Conservation (phyloP, 2,113 vertebrate genomes). For the Eleginops maclovinus region DNA sequence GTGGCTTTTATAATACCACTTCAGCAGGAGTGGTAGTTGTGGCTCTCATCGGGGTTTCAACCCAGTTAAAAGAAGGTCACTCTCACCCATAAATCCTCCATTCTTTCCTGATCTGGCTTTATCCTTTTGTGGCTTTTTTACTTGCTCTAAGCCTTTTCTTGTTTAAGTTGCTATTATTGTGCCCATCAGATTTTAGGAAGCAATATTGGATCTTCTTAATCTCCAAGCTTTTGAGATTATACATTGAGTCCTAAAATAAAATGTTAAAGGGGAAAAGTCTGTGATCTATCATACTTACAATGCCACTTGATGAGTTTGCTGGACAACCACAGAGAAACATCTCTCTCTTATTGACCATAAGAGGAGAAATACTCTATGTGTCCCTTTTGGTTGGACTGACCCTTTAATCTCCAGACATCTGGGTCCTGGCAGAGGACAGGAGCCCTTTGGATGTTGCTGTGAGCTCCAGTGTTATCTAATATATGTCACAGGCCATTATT, state of each 20-base stretch:
- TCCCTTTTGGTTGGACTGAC: conserved; percentile 15
- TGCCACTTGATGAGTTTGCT: not conserved
- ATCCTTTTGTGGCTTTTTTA: not conserved
- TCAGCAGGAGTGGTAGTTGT: conserved; percentile 9
- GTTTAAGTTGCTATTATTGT: not conserved
- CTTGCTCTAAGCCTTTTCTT: conserved; percentile 7
- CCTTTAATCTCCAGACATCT: conserved; percentile 35
- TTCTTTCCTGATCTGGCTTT: not conserved
- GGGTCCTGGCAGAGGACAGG: conserved; percentile 44
- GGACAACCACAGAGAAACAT: not conserved
- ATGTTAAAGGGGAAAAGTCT: not conserved
- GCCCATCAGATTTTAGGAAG: not conserved
- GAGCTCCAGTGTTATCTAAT: conserved; percentile 40
- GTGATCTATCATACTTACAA: not conserved
- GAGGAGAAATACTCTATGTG: not conserved
- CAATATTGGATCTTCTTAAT: not conserved
- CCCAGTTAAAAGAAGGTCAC: too few species aligned
- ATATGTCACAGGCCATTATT: conserved; percentile 28
- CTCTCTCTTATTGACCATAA: not conserved
- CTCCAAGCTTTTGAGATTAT: not conserved
- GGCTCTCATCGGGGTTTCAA: conserved; percentile 4
- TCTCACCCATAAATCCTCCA: too few species aligned
- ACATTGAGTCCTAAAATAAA: not conserved
- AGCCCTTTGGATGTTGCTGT: conserved; percentile 32
- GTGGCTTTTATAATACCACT: not conserved